Evolutionary conservation across 2,797 vertebrate genomes (phyloP).

Genomic region (Spinus pinus): DNA sequence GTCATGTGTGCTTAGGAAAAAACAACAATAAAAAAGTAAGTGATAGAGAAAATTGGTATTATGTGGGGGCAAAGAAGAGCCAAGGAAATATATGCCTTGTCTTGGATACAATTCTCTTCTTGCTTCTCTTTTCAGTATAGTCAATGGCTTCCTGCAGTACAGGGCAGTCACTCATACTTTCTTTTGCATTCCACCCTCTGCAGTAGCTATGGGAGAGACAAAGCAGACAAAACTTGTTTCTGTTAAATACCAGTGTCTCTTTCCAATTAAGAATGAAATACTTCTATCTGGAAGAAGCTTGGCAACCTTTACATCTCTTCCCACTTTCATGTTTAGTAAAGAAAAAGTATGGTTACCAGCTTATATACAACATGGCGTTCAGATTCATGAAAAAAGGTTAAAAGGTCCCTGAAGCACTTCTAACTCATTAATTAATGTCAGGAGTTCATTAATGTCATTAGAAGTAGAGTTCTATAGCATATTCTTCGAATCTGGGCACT

Average conservation of each 20-base stretch:
- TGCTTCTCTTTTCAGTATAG: background rate
- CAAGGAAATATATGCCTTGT: background rate
- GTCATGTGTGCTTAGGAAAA: background rate
- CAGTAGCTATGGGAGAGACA: background rate
- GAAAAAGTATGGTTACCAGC: background rate
- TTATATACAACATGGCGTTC: accelerated
- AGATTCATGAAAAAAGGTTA: background rate
- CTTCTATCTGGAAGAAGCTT: background rate
- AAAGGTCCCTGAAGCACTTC: background rate
- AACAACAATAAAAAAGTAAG: background rate
- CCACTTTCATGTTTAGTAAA: background rate
- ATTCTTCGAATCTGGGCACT: background rate
- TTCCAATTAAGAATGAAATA: background rate
- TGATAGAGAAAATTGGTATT: background rate
- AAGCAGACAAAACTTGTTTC: background rate
- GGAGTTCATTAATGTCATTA: background rate
- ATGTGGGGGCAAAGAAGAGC: background rate
- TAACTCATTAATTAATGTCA: background rate
- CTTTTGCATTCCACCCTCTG: background rate
- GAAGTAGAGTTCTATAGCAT: background rate
- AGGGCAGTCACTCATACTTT: background rate
- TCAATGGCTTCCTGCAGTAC: background rate
- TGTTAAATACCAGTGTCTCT: background rate
- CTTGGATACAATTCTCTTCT: background rate
- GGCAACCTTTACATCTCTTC: background rate